A percentile compares a stretch with the other conserved stretches of the same genome.
Evolutionary conservation across 2,888 invertebrate genomes (phyloP).

Genomic region (Pyrocoelia pectoralis): DNA sequence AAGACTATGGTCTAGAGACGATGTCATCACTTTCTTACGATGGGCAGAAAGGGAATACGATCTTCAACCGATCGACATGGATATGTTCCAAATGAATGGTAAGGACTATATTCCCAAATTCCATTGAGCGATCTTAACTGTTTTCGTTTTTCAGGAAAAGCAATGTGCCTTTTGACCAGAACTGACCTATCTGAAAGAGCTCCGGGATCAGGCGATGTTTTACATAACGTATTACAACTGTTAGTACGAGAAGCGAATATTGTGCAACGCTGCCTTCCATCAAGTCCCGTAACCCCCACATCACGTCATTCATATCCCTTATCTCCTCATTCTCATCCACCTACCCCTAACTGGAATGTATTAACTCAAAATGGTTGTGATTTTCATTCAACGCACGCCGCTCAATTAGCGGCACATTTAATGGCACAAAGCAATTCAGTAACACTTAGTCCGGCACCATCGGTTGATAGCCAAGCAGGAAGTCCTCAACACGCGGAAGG

Average conservation of each 20-base stretch:
- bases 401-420: constrained; percentile 73
- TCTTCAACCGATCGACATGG: constrained; percentile 89
- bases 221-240: constrained; percentile 92
- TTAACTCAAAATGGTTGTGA: constrained; percentile 57
- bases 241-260: constrained; percentile 82
- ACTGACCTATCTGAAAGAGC: constrained; percentile 90
- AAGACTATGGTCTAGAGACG: constrained; percentile 88
- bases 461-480: constrained; percentile 86
- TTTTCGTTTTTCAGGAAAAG: constrained; percentile 80
- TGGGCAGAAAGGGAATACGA: constrained; percentile 95
- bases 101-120: constrained; percentile 46
- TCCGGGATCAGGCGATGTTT: constrained; percentile 91
- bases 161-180: constrained; percentile 88
- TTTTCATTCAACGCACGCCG: constrained; percentile 61
- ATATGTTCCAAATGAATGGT: constrained; percentile 96
- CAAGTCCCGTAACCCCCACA: constrained; percentile 83
- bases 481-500: constrained; percentile 81
- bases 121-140: no score
- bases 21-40: constrained; percentile 85
- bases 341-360: constrained; percentile 77
- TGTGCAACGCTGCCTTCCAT: constrained; percentile 80
- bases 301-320: constrained; percentile 77
- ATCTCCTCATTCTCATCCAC: constrained; percentile 83
- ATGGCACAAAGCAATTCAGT: constrained; percentile 84
- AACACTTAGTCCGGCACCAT: constrained; percentile 89